phyloP scores from a whole-genome alignment of 2,797 vertebrate genomes.

The Galagoides demidoff region DNA sequence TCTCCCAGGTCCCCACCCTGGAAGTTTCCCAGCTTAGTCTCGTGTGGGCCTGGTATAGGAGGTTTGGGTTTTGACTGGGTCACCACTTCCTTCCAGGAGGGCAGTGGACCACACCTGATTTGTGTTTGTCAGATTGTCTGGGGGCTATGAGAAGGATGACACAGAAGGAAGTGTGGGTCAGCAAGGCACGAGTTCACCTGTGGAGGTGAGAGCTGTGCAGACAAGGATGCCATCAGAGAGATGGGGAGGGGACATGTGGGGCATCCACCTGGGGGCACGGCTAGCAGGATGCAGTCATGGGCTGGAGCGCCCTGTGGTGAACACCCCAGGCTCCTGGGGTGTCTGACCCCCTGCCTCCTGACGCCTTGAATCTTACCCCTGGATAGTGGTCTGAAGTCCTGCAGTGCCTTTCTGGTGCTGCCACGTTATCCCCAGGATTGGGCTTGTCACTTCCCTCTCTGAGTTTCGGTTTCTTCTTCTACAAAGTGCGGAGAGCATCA shows the following conservation, averaged over 20 bases:
- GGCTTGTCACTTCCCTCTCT: rapidly evolving
- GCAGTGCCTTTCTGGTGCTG: not conserved
- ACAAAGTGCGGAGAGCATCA: not conserved
- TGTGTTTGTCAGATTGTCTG: not conserved
- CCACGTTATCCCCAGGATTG: rapidly evolving
- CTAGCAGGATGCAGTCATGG: not conserved
- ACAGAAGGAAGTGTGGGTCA: not conserved
- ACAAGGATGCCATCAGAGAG: no score
- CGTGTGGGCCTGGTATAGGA: not conserved
- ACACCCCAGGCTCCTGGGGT: not conserved
- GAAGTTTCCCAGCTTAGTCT: not conserved
- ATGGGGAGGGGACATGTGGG: rapidly evolving
- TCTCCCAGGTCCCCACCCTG: not conserved
- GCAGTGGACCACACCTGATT: not conserved
- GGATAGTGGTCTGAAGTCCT: not conserved
- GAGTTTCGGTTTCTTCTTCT: not conserved
- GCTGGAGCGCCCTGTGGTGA: not conserved
- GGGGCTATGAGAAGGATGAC: not conserved
- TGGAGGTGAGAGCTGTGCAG: rapidly evolving
- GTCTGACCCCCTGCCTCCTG: not conserved
- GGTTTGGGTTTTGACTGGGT: not conserved
- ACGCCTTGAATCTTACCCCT: not conserved
- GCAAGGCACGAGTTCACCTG: rapidly evolving
- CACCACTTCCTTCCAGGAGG: not conserved
- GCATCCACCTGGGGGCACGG: rapidly evolving